Evolutionary conservation across 2,797 vertebrate species (phyloP).

Genomic region (Botia kubotai): DNA sequence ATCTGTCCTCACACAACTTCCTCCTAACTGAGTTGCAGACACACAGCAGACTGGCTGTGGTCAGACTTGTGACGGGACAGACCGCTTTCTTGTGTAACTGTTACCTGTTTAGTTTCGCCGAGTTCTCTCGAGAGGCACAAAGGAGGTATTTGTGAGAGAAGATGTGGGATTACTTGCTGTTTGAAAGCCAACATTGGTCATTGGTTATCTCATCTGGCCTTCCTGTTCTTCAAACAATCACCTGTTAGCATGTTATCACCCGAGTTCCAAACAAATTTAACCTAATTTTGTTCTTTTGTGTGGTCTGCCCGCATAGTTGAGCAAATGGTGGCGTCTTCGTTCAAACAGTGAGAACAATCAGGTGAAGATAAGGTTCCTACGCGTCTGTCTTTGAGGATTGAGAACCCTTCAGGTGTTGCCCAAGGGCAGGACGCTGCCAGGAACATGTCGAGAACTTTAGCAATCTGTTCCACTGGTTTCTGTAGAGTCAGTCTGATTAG

Average conservation of each 20-base stretch:
- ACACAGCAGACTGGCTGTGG: slow-evolving; percentile 12
- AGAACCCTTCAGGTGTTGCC: slow-evolving; percentile 25
- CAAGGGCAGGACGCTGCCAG: not conserved
- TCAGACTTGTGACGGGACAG: not conserved
- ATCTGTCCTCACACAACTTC: slow-evolving; percentile 20
- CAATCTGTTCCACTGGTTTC: not conserved
- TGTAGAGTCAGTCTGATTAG: slow-evolving; percentile 2
- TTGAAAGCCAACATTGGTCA: not conserved
- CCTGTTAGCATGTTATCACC: not conserved
- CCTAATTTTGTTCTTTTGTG: slow-evolving; percentile 1
- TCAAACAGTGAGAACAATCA: slow-evolving; percentile 7
- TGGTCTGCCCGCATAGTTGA: not conserved
- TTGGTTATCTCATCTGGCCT: not conserved
- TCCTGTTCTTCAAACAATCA: not conserved
- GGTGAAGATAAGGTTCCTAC: not conserved
- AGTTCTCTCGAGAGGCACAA: slow-evolving; percentile 4
- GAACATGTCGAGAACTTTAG: not conserved
- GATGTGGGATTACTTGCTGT: not conserved
- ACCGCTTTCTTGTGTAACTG: slow-evolving; percentile 7
- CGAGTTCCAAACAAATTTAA: not conserved
- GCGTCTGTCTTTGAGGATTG: not conserved
- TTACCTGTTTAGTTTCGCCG: not conserved
- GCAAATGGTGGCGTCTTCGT: not conserved
- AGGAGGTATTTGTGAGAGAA: not conserved
- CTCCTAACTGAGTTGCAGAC: slow-evolving; percentile 13